phyloP scores from a whole-genome alignment of 1,140 invertebrate genomes.

The Campoletis sonorensis region DNA sequence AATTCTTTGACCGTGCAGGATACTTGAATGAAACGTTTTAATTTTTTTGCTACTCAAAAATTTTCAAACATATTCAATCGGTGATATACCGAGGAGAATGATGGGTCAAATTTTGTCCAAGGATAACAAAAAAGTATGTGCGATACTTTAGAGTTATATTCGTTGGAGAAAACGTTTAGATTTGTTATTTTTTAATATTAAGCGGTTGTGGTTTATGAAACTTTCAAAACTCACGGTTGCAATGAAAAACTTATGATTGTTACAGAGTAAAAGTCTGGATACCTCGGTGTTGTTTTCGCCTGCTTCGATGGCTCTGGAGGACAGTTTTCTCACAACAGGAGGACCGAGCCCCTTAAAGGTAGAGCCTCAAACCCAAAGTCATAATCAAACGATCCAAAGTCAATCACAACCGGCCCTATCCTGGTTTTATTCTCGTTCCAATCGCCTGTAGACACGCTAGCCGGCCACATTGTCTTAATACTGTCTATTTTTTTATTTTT shows the following conservation, averaged over 20 bases:
- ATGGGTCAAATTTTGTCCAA: too few relatives aligned
- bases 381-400: conserved; percentile 68
- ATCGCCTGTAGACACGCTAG: conserved; percentile 77
- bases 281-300: conserved; percentile 90
- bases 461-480: conserved; percentile 67
- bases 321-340: conserved; percentile 71
- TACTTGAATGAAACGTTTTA: too few relatives aligned
- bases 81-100: too few relatives aligned
- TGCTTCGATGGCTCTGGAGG: conserved; percentile 84
- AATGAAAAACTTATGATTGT: conserved; percentile 46
- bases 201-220: not conserved
- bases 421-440: conserved; percentile 75
- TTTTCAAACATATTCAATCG: too few relatives aligned
- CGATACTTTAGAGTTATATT: too few relatives aligned
- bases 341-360: conserved; percentile 75
- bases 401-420: conserved; percentile 72
- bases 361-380: conserved; percentile 66
- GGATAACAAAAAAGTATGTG: too few relatives aligned
- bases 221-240: not conserved
- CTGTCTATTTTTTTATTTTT: conserved; percentile 40
- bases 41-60: too few relatives aligned
- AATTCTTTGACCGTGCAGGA: too few relatives aligned
- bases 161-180: too few relatives aligned
- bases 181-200: too few relatives aligned
- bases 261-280: conserved; percentile 90